Evolutionary conservation across 2,888 invertebrate species (phyloP), one percentile per base, ranked within the genome.

Genomic region (Micoletzkya japonica): DNA sequence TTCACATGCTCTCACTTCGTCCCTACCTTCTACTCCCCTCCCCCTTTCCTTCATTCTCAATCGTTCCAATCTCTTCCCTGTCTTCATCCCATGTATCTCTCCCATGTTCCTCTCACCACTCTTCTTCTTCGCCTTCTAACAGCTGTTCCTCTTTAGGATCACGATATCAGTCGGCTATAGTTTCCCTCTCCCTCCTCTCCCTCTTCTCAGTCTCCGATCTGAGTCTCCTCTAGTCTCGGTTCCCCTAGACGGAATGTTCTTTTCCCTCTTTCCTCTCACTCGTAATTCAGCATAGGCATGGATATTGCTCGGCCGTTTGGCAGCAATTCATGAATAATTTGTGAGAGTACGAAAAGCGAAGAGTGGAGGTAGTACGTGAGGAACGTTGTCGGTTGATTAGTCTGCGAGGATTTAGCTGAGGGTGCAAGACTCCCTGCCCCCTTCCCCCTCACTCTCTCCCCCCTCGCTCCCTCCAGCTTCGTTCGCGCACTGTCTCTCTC

Each of bases 251-350:
- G n/a, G n/a, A n/a, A n/a, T n/a, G n/a, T n/a, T n/a, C n/a, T n/a
- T n/a, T n/a, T n/a, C n/a, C n/a, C n/a, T n/a, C n/a, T n/a, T n/a
- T n/a, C n/a, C n/a, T n/a, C n/a, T n/a, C n/a, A n/a, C n/a, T n/a
- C n/a, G n/a, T n/a, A n/a, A n/a, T n/a, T n/a, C n/a, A n/a, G n/a
- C n/a, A n/a, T n/a, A n/a, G n/a, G n/a, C n/a, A n/a, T n/a, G n/a
- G n/a, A n/a, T n/a, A n/a, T 44, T 20, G 44, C 10, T 20, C 20
- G 10, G 44, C 20, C 44, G 44, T 44, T 44, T 44, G 44, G 44
- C 44, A 20, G 44, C 54, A 54, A 54, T 54, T 54, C 54, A 54
- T 54, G 54, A 54, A 54, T 54, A 54, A 54, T 54, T 54, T 24
- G 54, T 14, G 54, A 7, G 24, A 7, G 20, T 20, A 14, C 20